Evolutionary conservation across 2,888 invertebrate genomes (phyloP), one percentile per base, ranked within the genome.

Genomic region (Hecatera dysodea): DNA sequence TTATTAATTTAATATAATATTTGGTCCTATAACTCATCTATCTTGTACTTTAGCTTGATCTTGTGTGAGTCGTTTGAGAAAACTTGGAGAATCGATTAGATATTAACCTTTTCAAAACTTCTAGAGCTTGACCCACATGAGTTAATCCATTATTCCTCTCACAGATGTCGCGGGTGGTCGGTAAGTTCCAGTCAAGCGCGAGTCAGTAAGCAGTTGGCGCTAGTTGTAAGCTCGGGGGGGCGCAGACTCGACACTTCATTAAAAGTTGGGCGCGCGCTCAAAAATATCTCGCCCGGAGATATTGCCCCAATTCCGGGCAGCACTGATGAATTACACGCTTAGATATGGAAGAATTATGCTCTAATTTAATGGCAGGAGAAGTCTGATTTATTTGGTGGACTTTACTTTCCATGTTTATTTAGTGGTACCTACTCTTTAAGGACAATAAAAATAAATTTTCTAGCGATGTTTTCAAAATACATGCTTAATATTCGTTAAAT

Each of bases 191-290:
- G 60, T 46, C 71, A 61, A 74, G 68, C 66, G 65, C 24, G 60
- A 72, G 71, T 65, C 52, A 57, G 66, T 67, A 61, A 79, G 77
- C 70, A 68, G 67, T 74, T 56, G 66, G 64, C 48, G 66, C 50
- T 81, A 75, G 75, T 78, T 80, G 76, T 71, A 65, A 78, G 67
- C 80, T 73, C 63, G 29, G 55, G 22, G 57, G 55, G 71, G 61
- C 53, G 19, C 53, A 53, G 53, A 53, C 56, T 53, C 82, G 85
- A 82, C 86, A 84, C 75, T 82, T 86, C 82, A 86, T 86, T 86
- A 84, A 86, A 86, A 86, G 72, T 87, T 87, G 67, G 70, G 27
- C 81, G 72, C 75, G 82, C 50, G 60, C 64, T 75, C 67, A 72
- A 74, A 84, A 84, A 81, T 72, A 76, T 67, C 69, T 65, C 55